Conservation (phyloP, 2,797 vertebrate genomes). For the Anguilla obscura region DNA sequence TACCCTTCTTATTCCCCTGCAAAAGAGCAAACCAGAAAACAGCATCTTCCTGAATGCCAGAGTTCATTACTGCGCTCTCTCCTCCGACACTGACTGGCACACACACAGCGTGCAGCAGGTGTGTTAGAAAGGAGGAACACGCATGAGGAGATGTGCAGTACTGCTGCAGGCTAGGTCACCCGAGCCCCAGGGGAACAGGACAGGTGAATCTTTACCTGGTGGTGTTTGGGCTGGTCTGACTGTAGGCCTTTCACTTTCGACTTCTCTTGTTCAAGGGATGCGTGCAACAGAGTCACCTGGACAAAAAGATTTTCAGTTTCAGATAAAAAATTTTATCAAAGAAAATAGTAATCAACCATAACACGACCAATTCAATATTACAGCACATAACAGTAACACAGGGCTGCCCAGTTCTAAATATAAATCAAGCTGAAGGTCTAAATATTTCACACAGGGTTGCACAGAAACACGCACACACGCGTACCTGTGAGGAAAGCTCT, state of each 20-base stretch:
- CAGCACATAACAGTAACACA: background rate
- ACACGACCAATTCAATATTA: background rate
- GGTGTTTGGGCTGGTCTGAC: slow-evolving; percentile 85
- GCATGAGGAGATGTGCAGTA: background rate
- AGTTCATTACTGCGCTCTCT: background rate
- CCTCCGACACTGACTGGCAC: background rate
- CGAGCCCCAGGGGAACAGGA: background rate
- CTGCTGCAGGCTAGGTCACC: background rate
- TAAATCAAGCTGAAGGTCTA: background rate
- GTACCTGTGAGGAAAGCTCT: slow-evolving; percentile 88
- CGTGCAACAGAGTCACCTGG: slow-evolving; percentile 85
- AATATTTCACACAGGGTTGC: background rate
- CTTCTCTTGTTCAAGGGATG: slow-evolving; percentile 88
- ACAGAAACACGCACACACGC: slow-evolving; percentile 31
- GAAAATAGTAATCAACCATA: background rate
- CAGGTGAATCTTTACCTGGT: slow-evolving; percentile 65
- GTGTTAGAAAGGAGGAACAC: background rate
- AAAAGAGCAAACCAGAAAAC: slow-evolving; percentile 51
- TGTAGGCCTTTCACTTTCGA: slow-evolving; percentile 92
- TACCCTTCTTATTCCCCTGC: slow-evolving; percentile 84
- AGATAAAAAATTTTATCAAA: background rate
- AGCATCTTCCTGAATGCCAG: background rate
- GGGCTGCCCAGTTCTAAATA: background rate
- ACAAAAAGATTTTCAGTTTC: slow-evolving; percentile 33
- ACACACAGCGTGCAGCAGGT: background rate